Conservation (phyloP, 2,888 invertebrate genomes). For the Chouioia cunea region DNA sequence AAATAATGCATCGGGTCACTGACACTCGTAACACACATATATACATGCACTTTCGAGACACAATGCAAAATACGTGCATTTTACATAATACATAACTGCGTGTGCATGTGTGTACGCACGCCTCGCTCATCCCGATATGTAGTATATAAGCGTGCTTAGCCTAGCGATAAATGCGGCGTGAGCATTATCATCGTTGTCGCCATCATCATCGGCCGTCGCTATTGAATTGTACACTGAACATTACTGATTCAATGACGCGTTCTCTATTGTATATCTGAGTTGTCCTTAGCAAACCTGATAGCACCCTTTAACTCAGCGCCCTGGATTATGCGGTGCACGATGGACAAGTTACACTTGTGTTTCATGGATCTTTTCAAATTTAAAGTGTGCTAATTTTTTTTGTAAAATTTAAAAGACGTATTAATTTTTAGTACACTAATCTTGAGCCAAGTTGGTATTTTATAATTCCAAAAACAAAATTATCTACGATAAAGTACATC, state of each 20-base stretch:
- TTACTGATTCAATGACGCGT: constrained; percentile 13
- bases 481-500: no score
- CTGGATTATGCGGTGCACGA: no score
- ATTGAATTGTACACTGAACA: constrained; percentile 23
- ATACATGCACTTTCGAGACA: background rate
- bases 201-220: constrained; percentile 1
- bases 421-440: no score
- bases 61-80: constrained; percentile 26
- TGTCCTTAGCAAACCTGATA: constrained; percentile 28
- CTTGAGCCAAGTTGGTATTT: no score
- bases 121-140: background rate
- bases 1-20: constrained; percentile 39
- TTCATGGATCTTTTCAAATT: no score
- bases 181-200: constrained; percentile 17
- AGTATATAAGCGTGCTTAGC: background rate
- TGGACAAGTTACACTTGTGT: no score
- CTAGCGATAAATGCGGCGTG: constrained; percentile 21
- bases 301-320: no score
- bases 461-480: no score
- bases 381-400: no score
- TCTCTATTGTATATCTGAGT: constrained; percentile 19
- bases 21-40: background rate
- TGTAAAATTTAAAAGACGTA: no score
- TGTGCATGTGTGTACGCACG: background rate
- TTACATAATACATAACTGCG: constrained; percentile 31